phyloP scores from a whole-genome alignment of 2,888 invertebrate species.

The Melitaea athalia region DNA sequence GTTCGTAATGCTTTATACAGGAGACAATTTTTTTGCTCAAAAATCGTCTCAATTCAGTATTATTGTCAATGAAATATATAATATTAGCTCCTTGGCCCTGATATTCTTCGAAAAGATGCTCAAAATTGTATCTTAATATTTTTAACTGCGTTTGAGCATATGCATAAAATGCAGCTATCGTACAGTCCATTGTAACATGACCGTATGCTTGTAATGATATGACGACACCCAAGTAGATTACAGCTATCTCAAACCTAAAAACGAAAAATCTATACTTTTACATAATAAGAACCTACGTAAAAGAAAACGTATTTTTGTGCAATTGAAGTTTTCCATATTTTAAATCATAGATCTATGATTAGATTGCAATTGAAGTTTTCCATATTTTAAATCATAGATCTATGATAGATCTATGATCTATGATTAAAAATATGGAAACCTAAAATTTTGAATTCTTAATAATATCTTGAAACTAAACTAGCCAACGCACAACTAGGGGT shows the following conservation, averaged over 20 bases:
- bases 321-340: neutral
- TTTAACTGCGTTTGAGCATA: constrained; percentile 64
- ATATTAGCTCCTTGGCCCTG: constrained; percentile 25
- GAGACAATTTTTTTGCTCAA: constrained; percentile 54
- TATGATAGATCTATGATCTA: too few relatives aligned
- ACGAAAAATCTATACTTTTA: neutral
- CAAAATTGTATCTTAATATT: constrained; percentile 61
- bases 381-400: neutral
- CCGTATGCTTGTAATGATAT: constrained; percentile 64
- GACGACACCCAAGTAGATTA: constrained; percentile 55
- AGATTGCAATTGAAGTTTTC: neutral
- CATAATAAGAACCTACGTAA: too few relatives aligned
- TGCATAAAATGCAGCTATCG: constrained; percentile 63
- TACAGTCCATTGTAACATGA: constrained; percentile 68
- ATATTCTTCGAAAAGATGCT: constrained; percentile 51
- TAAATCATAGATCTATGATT: too few relatives aligned
- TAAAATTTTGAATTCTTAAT: too few relatives aligned
- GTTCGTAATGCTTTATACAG: constrained; percentile 59
- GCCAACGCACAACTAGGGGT: too few relatives aligned
- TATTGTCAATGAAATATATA: constrained; percentile 3
- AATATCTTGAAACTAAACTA: too few relatives aligned
- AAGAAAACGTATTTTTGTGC: neutral
- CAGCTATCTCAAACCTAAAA: constrained; percentile 61
- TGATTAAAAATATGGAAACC: too few relatives aligned
- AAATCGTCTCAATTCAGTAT: constrained; percentile 13